Base-by-base conservation (phyloP, 2,113 vertebrate genomes). In the Scortum barcoo region DNA sequence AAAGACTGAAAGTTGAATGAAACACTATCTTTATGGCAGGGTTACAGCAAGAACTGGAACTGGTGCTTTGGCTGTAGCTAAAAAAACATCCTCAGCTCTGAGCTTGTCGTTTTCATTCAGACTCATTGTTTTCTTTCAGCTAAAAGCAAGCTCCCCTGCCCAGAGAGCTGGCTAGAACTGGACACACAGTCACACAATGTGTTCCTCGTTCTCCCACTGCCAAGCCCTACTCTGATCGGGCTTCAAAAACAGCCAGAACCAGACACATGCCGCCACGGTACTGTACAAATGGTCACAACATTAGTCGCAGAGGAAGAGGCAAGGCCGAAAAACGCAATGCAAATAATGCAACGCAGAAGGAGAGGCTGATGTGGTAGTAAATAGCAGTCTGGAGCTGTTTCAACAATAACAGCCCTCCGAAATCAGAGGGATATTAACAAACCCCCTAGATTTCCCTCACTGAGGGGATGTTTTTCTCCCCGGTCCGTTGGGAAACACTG, bases 81-180 rank as follows among this genome's bases (percentile, higher is more conserved):
- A 91, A 93, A 93, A 93, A 93, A 92, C 92, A 93, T 94, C 93
- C 92, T 92, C 83, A 79, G 87, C 90, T 92, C 91, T 89, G 88
- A 92, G 90, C 86, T 86, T 89, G 91, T 93, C 91, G 72, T 91
- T 91, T 93, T 93, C 89, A 92, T 92, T 92, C 92, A 93, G 91
- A 88, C 86, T 93, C 86, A n/a, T 90, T 93, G 92, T 93, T 93
- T 93, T 92, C 91, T 93, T 93, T 93, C 90, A 90, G 89, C 89
- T 90, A 85, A 91, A 92, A 88, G 91, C 91, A 88, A 92, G 90
- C 78, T 90, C 76, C 89, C 88, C 88, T 86, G 89, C 81, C 88
- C 86, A 83, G 91, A 90, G 83, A 88, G 84, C 92, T 92, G 91
- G 90, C 90, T 86, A 85, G 83, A 76, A 30, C 84, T 83, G 90